phyloP scores from a whole-genome alignment of 2,113 vertebrate genomes.

The Gobio gobio region DNA sequence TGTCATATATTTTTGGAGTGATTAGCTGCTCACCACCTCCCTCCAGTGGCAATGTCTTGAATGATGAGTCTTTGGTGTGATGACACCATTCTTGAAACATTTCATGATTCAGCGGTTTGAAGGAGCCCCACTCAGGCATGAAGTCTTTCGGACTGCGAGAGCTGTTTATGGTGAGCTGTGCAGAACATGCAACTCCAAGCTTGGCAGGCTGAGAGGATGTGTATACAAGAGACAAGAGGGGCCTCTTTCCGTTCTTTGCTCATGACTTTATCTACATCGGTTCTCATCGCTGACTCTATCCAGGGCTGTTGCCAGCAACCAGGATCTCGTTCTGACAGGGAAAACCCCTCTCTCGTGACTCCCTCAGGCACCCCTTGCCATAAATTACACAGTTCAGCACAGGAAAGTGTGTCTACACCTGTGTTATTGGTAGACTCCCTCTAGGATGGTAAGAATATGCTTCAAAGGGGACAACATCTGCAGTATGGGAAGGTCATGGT shows the following conservation, averaged over 20 bases:
- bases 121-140: conserved; percentile 17
- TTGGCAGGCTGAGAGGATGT: conserved; percentile 34
- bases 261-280: conserved; percentile 26
- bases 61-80: conserved; percentile 31
- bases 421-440: conserved; percentile 35
- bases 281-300: background rate
- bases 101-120: conserved; percentile 43
- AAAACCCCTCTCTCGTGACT: conserved; percentile 24
- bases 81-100: conserved; percentile 29
- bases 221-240: conserved; percentile 32
- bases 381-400: conserved; percentile 44
- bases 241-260: conserved; percentile 39
- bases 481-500: conserved; percentile 32
- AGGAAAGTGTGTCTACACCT: conserved; percentile 22
- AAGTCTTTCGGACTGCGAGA: conserved; percentile 21
- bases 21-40: conserved; percentile 54
- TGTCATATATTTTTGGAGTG: background rate
- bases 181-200: conserved; percentile 32
- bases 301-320: background rate
- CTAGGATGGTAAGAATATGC: conserved; percentile 46
- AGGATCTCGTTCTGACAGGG: conserved; percentile 42
- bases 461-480: conserved; percentile 55
- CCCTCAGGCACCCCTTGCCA: background rate
- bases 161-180: background rate
- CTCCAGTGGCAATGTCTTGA: conserved; percentile 63